Evolutionary conservation across 2,888 invertebrate species (phyloP).

Genomic region (Penaeus monodon): DNA sequence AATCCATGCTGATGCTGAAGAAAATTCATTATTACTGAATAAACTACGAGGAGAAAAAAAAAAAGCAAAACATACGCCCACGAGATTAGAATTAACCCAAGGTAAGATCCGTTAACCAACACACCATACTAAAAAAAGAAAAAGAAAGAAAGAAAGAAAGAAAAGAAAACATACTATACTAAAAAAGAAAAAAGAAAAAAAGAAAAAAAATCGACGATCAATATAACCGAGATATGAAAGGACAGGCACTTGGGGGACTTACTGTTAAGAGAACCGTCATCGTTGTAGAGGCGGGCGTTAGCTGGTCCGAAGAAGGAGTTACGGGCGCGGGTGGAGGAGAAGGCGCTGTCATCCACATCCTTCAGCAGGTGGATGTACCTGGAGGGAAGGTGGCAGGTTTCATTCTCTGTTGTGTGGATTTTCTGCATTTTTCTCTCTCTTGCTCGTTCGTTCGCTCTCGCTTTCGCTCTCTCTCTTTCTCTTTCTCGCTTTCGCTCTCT

Average conservation of each 20-base stretch:
- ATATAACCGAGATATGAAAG: no score
- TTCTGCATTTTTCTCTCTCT: not conserved
- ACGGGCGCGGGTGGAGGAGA: slow-evolving; percentile 75
- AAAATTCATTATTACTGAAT: no score
- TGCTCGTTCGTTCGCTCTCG: not conserved
- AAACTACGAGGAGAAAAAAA: no score
- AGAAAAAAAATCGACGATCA: no score
- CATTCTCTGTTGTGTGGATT: not conserved
- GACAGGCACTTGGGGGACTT: not conserved
- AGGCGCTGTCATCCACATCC: slow-evolving; percentile 73
- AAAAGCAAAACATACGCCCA: no score
- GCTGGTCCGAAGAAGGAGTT: slow-evolving; percentile 73
- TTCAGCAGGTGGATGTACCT: slow-evolving; percentile 65
- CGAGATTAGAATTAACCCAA: no score
- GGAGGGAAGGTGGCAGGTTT: not conserved
- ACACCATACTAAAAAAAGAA: no score
- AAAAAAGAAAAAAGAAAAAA: no score
- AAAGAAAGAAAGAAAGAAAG: no score
- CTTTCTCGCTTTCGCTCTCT: not conserved
- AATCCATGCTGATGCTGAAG: no score
- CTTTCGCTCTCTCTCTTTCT: not conserved
- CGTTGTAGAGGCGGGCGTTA: slow-evolving; percentile 72
- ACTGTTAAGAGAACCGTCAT: slow-evolving; percentile 40
- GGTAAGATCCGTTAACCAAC: no score
- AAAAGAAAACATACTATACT: no score